Base-by-base conservation (phyloP, 2,113 vertebrate species). In the Nesogale talazaci region DNA sequence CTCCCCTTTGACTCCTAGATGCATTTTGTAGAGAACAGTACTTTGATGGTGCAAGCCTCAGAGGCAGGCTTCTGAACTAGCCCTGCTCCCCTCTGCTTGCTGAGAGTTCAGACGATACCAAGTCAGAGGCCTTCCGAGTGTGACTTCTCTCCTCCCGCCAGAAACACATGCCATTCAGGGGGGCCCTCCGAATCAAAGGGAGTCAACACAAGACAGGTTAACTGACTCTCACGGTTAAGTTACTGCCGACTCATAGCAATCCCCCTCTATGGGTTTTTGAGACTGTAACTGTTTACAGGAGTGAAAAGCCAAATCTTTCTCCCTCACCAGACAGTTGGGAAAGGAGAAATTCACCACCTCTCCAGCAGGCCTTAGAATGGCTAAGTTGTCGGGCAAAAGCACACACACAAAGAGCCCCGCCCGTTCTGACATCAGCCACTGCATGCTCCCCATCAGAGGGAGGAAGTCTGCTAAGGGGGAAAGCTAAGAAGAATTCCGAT, bases 1-100 rank as follows among this genome's bases (percentile, higher is more conserved):
- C 76, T 95, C 94, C 96, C 96, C 94, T 97, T 95, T 87, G 76
- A 89, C 94, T 97, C 96, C 83, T 95, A 94, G 86, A 95, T 96
- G 98, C 95, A 98, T 97, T 97, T 97, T 46, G 63, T 2, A 14
- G 83, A 97, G 95, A 96, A 97, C 98, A 97, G 97, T 97, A 96
- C 97, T 98, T 97, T 94, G 97, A 97, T 95, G 17, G 97, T 80
- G 87, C 96, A 96, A 95, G 93, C 86, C 76, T 91, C 25, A 38
- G n/a, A 94, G 97, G 97, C 96, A 94, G 88, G 92, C 70, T 96
- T 88, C 34, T 76, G 20, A 96, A 94, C 91, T 96, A 92, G 31
- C 27, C 67, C 59, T 78, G 74, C 3, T 72, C 23, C 40, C 61
- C 61, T 56, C 70, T 29, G 78, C 52, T 83, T 95, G 93, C 95